Percentiles rank a stretch among this genome's conserved stretches.
Conservation (phyloP, 2,113 vertebrate genomes). For the Chaetops frenatus region DNA sequence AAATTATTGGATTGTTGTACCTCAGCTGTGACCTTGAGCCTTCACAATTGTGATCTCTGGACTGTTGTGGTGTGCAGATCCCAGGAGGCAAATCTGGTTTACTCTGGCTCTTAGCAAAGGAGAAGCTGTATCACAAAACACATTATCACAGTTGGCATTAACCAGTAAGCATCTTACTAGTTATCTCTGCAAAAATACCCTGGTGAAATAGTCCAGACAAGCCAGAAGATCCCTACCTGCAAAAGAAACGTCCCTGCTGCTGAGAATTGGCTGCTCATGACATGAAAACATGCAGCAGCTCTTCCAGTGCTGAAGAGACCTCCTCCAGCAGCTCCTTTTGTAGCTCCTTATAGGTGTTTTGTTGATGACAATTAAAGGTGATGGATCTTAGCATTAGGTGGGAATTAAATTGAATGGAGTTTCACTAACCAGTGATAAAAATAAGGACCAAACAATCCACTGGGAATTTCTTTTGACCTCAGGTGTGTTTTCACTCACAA, state of each 20-base stretch:
- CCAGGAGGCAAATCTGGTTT: neutral
- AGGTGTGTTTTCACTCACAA: neutral
- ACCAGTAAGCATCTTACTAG: neutral
- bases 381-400: neutral
- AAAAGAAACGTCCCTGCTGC: neutral
- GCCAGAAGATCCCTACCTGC: neutral
- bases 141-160: neutral
- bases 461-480: neutral
- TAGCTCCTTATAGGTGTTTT: neutral
- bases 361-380: neutral
- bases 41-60: neutral
- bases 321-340: neutral
- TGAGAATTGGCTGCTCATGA: neutral
- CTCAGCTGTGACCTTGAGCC: neutral
- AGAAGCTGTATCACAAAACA: neutral
- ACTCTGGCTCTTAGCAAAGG: neutral
- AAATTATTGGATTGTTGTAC: neutral
- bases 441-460: neutral
- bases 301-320: neutral
- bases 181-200: neutral
- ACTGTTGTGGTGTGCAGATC: neutral
- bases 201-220: neutral
- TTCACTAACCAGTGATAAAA: neutral
- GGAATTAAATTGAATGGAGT: neutral
- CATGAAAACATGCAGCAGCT: neutral